Evolutionary conservation across 2,113 vertebrate genomes (phyloP).

Genomic region (Bubo bubo): DNA sequence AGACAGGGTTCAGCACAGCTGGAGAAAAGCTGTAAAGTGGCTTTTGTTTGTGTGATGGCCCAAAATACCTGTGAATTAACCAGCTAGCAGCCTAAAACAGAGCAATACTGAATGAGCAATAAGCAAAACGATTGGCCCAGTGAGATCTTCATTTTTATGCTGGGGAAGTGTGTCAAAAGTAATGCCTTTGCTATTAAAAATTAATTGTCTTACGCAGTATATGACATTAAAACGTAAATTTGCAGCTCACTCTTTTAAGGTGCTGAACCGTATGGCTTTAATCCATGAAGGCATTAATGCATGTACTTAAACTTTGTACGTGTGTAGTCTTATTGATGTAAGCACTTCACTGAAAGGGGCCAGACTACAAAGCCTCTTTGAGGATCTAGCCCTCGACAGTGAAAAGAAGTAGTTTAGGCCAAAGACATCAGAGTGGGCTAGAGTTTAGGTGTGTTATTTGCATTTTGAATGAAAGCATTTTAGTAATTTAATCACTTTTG

Average conservation of each 20-base stretch:
- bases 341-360: neutral
- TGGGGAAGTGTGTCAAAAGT: neutral
- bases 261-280: neutral
- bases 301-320: neutral
- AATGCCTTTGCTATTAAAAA: neutral
- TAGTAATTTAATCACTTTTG: slow-evolving; percentile 58
- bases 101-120: neutral
- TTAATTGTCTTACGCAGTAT: neutral
- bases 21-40: neutral
- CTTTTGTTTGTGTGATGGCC: neutral
- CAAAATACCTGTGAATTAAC: neutral
- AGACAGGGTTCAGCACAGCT: rapidly evolving
- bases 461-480: slow-evolving; percentile 43
- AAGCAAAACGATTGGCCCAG: neutral
- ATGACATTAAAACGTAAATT: slow-evolving; percentile 6
- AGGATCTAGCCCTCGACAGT: neutral
- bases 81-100: neutral
- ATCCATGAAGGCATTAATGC: neutral
- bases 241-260: neutral
- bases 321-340: neutral
- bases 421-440: neutral
- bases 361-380: slow-evolving; percentile 46
- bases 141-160: neutral
- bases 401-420: slow-evolving; percentile 22
- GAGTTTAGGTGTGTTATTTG: neutral